A percentile compares a stretch with the other conserved stretches of the same genome.
Conservation (phyloP, 1,140 invertebrate species). For the Eueides isabella region DNA sequence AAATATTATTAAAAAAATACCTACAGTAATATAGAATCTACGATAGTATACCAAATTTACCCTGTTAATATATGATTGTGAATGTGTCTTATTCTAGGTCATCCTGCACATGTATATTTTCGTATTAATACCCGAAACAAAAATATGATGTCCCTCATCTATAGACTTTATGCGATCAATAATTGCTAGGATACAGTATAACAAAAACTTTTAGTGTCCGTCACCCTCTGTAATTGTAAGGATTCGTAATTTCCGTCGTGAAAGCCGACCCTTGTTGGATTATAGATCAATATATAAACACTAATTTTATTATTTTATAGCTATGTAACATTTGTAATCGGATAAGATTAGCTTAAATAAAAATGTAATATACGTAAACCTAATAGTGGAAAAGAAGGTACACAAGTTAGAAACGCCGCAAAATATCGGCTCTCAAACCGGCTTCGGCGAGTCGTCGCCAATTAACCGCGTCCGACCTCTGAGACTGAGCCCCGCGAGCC, state of each 20-base stretch:
- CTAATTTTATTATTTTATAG: conserved; percentile 32
- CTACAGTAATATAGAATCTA: too few species aligned
- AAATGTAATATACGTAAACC: neutral
- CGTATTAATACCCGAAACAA: neutral
- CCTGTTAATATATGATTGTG: neutral
- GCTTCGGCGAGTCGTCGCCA: conserved; percentile 68
- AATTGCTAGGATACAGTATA: conserved; percentile 64
- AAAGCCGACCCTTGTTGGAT: conserved; percentile 48
- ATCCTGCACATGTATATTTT: neutral
- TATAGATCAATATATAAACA: conserved; percentile 30
- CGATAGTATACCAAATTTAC: too few species aligned
- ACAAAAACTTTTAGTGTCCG: conserved; percentile 56
- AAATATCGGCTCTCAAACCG: conserved; percentile 74
- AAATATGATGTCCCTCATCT: neutral
- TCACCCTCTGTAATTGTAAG: conserved; percentile 47
- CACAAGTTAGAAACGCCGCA: conserved; percentile 67
- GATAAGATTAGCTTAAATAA: neutral
- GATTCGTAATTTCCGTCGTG: conserved; percentile 71
- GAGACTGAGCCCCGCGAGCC: conserved; percentile 54
- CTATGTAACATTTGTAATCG: neutral
- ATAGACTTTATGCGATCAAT: conserved; percentile 48
- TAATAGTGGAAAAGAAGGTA: conserved; percentile 22
- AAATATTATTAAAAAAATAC: neutral
- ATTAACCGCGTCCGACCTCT: conserved; percentile 78
- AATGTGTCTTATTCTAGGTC: neutral